phyloP scores from a whole-genome alignment of 2,888 invertebrate genomes.

The Papilio elwesi region DNA sequence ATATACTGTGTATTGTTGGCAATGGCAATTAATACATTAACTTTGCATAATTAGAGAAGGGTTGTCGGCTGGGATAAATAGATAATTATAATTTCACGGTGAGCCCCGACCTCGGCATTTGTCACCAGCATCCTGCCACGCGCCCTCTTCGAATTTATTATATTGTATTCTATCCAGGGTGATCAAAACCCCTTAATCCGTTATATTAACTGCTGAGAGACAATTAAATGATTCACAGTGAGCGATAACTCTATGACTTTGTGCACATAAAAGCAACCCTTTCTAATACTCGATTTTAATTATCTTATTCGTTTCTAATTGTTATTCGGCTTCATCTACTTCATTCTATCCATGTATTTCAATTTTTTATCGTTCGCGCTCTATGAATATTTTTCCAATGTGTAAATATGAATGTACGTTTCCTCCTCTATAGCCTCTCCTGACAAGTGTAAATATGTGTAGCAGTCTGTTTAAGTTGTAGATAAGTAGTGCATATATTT shows the following conservation, averaged over 20 bases:
- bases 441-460: no score
- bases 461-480: no score
- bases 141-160: conserved; percentile 76
- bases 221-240: conserved; percentile 62
- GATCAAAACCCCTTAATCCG: conserved; percentile 69
- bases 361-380: no score
- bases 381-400: no score
- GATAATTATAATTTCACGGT: conserved; percentile 82
- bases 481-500: no score
- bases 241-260: background rate
- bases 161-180: conserved; percentile 75
- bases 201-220: conserved; percentile 62
- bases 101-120: conserved; percentile 70
- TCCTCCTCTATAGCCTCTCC: no score
- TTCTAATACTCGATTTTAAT: background rate
- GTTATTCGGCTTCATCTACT: background rate
- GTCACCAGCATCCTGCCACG: conserved; percentile 84
- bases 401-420: no score
- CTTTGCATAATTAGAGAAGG: conserved; percentile 79
- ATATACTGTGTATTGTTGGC: conserved; percentile 35
- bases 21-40: conserved; percentile 63
- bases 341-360: no score
- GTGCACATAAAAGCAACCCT: conserved; percentile 5
- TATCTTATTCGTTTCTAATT: background rate
- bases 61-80: conserved; percentile 66